Evolutionary conservation across 2,113 vertebrate genomes (phyloP).

Genomic region (Trichomycterus rosablanca): DNA sequence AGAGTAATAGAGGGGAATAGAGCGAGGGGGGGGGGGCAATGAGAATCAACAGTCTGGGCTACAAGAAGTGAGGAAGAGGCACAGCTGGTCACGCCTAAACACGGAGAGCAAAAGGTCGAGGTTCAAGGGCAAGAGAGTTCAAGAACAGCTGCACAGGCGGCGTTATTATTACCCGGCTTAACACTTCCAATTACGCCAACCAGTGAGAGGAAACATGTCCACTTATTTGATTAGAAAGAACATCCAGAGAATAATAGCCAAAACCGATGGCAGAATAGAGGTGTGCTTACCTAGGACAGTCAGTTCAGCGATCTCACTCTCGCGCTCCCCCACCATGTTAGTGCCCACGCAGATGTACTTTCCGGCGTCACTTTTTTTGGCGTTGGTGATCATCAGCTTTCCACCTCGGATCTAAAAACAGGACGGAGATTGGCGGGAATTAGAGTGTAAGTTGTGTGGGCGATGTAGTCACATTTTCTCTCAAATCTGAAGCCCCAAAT

Average conservation of each 20-base stretch:
- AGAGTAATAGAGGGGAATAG: conserved; percentile 24
- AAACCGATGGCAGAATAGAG: background rate
- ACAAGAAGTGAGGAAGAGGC: background rate
- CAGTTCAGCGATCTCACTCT: conserved; percentile 93
- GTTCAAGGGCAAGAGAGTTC: conserved; percentile 23
- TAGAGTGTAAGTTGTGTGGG: too few species aligned
- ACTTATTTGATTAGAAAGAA: conserved; percentile 11
- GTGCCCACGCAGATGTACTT: conserved; percentile 97
- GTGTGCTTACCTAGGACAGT: conserved; percentile 86
- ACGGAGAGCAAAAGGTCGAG: conserved; percentile 22
- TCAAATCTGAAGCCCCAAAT: too few species aligned
- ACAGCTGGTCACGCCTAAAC: conserved; percentile 9
- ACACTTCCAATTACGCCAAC: conserved; percentile 48
- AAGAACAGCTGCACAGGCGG: conserved; percentile 43
- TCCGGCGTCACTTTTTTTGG: conserved; percentile 92
- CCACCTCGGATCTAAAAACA: conserved; percentile 86
- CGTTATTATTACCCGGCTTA: conserved; percentile 25
- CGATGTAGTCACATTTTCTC: too few species aligned
- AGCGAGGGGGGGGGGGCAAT: conserved; percentile 1
- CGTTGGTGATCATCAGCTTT: conserved; percentile 98
- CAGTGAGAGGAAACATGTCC: conserved; percentile 37
- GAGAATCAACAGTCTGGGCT: conserved; percentile 29
- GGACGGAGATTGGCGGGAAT: conserved; percentile 30
- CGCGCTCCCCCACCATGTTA: conserved; percentile 97
- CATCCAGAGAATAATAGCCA: background rate